Conservation (phyloP, 2,113 vertebrate species). For the Catharus minimus region DNA sequence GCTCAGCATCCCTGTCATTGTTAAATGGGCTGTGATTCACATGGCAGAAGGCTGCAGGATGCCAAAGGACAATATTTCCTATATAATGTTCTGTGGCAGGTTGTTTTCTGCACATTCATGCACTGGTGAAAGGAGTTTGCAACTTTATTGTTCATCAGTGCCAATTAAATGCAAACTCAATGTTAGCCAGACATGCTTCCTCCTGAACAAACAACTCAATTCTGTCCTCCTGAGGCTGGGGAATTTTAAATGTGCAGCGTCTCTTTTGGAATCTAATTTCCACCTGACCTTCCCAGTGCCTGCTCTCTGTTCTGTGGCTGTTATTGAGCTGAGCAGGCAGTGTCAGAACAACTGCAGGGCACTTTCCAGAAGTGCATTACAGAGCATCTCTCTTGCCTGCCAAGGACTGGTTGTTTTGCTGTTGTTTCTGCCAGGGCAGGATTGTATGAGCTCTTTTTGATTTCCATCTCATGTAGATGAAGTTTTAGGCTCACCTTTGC, state of each 20-base stretch:
- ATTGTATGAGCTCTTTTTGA: not conserved
- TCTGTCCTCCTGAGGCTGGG: not conserved
- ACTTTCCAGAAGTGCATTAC: not conserved
- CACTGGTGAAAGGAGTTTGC: constrained; percentile 28
- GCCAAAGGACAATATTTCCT: constrained; percentile 33
- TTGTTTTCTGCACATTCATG: constrained; percentile 31
- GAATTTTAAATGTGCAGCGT: not conserved
- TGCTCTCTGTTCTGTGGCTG: not conserved
- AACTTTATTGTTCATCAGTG: constrained; percentile 38
- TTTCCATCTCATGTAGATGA: not conserved
- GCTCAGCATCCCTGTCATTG: not conserved
- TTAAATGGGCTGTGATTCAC: constrained; percentile 27
- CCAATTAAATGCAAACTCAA: constrained; percentile 36
- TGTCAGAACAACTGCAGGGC: not conserved
- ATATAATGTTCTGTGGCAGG: not conserved
- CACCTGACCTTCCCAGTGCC: not conserved
- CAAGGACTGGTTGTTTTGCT: not conserved
- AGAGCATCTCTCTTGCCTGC: not conserved
- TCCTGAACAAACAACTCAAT: constrained; percentile 37
- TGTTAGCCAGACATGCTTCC: constrained; percentile 33
- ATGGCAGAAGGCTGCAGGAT: not conserved
- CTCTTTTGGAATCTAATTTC: constrained; percentile 38
- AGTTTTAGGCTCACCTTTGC: not conserved
- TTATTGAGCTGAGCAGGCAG: not conserved
- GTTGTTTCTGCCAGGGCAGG: not conserved